Conservation (phyloP, 2,888 invertebrate genomes). For the Lampropteryx suffumata region DNA sequence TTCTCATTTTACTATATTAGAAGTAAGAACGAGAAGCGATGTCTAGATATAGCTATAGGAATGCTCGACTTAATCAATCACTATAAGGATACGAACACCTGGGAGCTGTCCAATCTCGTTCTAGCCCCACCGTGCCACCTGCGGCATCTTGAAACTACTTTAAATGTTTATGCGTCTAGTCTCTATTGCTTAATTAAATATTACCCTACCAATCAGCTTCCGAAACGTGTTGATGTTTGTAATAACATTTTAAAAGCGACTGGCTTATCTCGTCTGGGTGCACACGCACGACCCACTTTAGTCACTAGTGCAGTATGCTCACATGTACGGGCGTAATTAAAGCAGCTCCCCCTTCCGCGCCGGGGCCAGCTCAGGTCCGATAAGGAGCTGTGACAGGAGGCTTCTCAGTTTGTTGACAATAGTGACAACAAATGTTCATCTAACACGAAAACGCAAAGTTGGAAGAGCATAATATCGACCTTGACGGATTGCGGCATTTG, state of each 20-base stretch:
- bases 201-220: constrained; percentile 18
- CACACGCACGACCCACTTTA: constrained; percentile 63
- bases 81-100: constrained; percentile 24
- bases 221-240: constrained; percentile 28
- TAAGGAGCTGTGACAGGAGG: constrained; percentile 32
- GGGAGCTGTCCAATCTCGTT: constrained; percentile 29
- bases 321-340: constrained; percentile 55
- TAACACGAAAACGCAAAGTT: background rate
- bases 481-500: background rate
- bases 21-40: constrained; percentile 16
- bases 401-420: constrained; percentile 19
- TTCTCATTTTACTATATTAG: constrained; percentile 12
- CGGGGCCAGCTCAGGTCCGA: constrained; percentile 33
- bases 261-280: constrained; percentile 55
- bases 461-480: no score
- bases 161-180: constrained; percentile 20
- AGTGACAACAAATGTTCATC: background rate
- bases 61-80: constrained; percentile 27
- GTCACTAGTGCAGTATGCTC: constrained; percentile 44
- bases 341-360: constrained; percentile 41
- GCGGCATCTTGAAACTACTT: constrained; percentile 20
- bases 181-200: constrained; percentile 25
- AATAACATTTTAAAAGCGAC: constrained; percentile 26
- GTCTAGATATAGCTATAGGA: constrained; percentile 23
- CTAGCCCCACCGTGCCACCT: constrained; percentile 29